These are phyloP conservation scores for Erebia aethiops DNA, from an alignment of 2,888 invertebrate species.

Conservation along the genomic window DNA sequence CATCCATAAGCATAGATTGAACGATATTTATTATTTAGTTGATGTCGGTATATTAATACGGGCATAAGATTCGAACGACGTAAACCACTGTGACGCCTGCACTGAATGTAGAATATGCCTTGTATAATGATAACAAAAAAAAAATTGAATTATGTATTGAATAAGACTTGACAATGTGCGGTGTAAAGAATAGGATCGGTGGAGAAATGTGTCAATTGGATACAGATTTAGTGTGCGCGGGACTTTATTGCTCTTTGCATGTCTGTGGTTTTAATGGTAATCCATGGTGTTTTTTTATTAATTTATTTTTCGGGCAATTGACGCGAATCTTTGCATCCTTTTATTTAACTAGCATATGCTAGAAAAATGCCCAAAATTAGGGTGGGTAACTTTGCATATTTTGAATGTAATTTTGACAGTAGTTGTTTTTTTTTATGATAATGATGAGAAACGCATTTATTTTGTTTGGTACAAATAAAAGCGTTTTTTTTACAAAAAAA, in stretches of 20 bases:
- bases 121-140: slow-evolving; percentile 79
- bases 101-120: slow-evolving; percentile 72
- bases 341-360: not conserved
- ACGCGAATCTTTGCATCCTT: not conserved
- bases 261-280: not conserved
- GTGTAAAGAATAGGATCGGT: slow-evolving; percentile 57
- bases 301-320: not conserved
- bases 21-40: no score
- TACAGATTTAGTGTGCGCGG: slow-evolving; percentile 53
- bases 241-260: slow-evolving; percentile 55
- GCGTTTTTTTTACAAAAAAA: not conserved
- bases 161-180: slow-evolving; percentile 76
- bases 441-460: not conserved
- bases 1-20: no score
- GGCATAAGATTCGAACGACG: no score
- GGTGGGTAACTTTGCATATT: not conserved
- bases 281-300: not conserved
- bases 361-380: not conserved
- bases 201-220: slow-evolving; percentile 70
- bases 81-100: slow-evolving; percentile 53
- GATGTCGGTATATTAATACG: no score
- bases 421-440: not conserved
- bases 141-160: slow-evolving; percentile 71
- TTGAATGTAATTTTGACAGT: not conserved
- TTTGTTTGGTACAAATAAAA: not conserved